These are phyloP conservation scores for Furcula furcula DNA, from an alignment of 2,888 invertebrate species.

Conservation along the genomic window DNA sequence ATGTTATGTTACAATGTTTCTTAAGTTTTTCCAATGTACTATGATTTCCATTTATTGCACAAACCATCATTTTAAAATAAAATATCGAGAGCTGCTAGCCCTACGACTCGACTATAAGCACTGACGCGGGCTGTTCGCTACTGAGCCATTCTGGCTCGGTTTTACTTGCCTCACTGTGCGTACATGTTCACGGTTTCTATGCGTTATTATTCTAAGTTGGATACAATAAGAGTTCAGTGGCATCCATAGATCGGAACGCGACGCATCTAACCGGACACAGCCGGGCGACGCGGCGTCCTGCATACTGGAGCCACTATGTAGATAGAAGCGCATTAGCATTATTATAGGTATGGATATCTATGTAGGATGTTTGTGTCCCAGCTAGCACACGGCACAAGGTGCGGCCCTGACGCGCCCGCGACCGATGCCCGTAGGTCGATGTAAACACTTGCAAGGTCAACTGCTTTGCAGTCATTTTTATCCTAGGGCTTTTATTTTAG, in stretches of 20 bases:
- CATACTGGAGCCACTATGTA: conserved; percentile 65
- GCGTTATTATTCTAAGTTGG: no score
- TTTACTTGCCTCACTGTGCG: no score
- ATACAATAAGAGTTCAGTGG: conserved; percentile 62
- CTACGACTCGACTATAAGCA: no score
- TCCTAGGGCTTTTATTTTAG: not conserved
- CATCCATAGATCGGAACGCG: conserved; percentile 53
- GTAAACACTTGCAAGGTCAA: conserved; percentile 76
- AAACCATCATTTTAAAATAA: no score
- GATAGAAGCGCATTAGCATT: conserved; percentile 46
- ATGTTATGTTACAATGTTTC: no score
- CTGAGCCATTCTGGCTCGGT: no score
- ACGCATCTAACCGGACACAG: conserved; percentile 65
- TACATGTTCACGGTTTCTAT: no score
- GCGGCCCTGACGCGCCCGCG: conserved; percentile 70
- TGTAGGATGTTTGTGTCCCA: conserved; percentile 72
- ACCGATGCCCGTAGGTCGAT: conserved; percentile 58
- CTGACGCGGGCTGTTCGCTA: no score
- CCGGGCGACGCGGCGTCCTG: conserved; percentile 63
- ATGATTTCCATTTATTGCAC: no score
- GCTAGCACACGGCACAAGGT: conserved; percentile 52
- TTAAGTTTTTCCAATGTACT: no score
- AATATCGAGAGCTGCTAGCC: no score
- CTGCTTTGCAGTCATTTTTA: conserved; percentile 49
- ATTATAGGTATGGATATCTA: conserved; percentile 49